Percentiles rank a stretch among this genome's conserved stretches.
These are phyloP conservation scores for Huso huso DNA, from an alignment of 2,797 vertebrate genomes.

Conservation along the genomic window DNA sequence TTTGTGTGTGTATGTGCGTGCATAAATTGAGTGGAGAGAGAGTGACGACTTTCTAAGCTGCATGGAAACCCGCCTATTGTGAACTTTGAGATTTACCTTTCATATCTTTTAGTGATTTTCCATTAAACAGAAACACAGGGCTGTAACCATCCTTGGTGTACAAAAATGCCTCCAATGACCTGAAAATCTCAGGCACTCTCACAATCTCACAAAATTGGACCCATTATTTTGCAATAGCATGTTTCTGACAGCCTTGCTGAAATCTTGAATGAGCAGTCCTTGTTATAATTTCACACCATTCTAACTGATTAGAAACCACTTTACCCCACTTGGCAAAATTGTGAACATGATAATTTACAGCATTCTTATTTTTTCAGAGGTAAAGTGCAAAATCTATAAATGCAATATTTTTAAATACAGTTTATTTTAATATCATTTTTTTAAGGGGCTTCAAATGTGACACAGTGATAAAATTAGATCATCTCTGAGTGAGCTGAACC, in stretches of 20 bases:
- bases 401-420: too few species aligned
- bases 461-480: too few species aligned
- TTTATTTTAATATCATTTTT: too few species aligned
- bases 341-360: not conserved
- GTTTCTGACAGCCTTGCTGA: not conserved
- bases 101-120: not conserved
- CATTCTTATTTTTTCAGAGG: not conserved
- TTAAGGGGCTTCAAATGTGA: too few species aligned
- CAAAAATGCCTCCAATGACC: not conserved
- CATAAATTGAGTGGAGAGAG: too few species aligned
- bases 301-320: not conserved
- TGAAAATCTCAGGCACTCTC: too few species aligned
- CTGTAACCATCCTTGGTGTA: not conserved
- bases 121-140: not conserved
- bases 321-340: not conserved
- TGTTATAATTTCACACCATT: constrained; percentile 1
- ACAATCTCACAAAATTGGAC: not conserved
- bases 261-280: not conserved
- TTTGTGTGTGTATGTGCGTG: too few species aligned
- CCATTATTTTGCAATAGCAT: not conserved
- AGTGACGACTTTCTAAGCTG: too few species aligned
- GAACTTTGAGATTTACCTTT: too few species aligned
- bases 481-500: too few species aligned
- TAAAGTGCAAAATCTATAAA: not conserved
- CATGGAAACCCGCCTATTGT: too few species aligned